A percentile compares a stretch with the other conserved stretches of the same genome.
Evolutionary conservation across 1,140 invertebrate species (phyloP).

Genomic region (Coptotermes formosanus): DNA sequence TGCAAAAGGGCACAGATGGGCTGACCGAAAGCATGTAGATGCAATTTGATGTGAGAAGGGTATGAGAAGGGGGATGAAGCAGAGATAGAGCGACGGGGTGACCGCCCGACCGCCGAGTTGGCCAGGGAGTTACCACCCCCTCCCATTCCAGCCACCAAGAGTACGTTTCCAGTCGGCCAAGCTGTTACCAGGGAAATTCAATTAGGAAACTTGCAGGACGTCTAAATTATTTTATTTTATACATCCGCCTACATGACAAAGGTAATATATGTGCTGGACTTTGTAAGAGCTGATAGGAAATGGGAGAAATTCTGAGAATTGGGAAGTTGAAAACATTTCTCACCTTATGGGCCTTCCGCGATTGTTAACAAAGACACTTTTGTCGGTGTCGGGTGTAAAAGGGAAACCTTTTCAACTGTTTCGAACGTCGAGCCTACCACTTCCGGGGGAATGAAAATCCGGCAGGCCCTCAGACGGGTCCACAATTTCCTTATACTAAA

Average conservation of each 20-base stretch:
- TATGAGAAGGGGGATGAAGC: not conserved
- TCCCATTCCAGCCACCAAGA: not conserved
- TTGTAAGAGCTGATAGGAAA: not conserved
- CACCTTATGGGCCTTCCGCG: not conserved
- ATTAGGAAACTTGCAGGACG: slow-evolving; percentile 23
- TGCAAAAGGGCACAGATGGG: slow-evolving; percentile 13
- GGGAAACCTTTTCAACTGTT: not conserved
- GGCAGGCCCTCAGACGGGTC: not conserved
- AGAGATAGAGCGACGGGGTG: not conserved
- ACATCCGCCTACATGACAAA: slow-evolving; percentile 16
- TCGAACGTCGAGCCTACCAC: not conserved
- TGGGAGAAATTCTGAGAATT: not conserved
- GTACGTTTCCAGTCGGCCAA: slow-evolving; percentile 16
- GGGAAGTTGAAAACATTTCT: not conserved
- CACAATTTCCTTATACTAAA: not conserved
- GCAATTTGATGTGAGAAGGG: not conserved
- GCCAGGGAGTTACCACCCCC: not conserved
- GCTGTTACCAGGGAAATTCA: slow-evolving; percentile 25
- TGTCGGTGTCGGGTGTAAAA: not conserved
- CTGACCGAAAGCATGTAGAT: not conserved
- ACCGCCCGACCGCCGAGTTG: not conserved
- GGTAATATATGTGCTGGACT: not conserved
- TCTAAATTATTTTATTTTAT: slow-evolving; percentile 23
- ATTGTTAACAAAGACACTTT: not conserved
- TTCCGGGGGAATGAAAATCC: not conserved